phyloP scores from a whole-genome alignment of 2,113 vertebrate genomes.

The Vidua chalybeata region DNA sequence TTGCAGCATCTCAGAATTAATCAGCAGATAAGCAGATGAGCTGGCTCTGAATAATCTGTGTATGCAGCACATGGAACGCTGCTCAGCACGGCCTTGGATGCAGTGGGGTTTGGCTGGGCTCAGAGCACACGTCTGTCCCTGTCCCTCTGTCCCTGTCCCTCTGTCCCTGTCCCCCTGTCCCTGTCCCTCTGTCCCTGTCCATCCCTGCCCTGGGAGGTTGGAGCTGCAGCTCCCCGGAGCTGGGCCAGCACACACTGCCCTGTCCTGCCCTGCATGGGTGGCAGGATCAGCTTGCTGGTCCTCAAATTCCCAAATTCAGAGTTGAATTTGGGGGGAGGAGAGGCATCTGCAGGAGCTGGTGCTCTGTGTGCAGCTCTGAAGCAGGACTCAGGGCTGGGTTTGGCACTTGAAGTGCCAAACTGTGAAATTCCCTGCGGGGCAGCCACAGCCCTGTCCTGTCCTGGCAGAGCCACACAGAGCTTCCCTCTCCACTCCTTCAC shows the following conservation, averaged over 20 bases:
- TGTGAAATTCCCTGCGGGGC: not conserved
- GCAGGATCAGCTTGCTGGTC: not conserved
- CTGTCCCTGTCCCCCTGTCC: not conserved
- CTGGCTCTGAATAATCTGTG: not conserved
- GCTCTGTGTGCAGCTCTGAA: not conserved
- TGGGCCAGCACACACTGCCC: not conserved
- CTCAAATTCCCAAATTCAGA: not conserved
- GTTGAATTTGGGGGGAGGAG: not conserved
- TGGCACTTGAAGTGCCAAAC: rapidly evolving
- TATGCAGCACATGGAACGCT: not conserved
- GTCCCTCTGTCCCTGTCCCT: not conserved
- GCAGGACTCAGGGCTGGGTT: rapidly evolving
- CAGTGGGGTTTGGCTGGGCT: not conserved
- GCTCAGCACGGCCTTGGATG: not conserved
- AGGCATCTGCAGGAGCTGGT: not conserved
- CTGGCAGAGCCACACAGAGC: not conserved
- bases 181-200: not conserved
- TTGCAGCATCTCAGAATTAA: not conserved
- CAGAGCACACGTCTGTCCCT: not conserved
- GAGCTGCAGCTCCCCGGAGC: not conserved
- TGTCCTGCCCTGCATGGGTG: not conserved
- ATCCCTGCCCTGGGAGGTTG: not conserved
- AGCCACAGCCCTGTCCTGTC: not conserved
- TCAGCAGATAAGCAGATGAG: slow-evolving; percentile 32
- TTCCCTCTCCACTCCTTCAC: not conserved